Base-by-base conservation (phyloP, 1,140 invertebrate species). In the Ctenoplectra terminalis region DNA sequence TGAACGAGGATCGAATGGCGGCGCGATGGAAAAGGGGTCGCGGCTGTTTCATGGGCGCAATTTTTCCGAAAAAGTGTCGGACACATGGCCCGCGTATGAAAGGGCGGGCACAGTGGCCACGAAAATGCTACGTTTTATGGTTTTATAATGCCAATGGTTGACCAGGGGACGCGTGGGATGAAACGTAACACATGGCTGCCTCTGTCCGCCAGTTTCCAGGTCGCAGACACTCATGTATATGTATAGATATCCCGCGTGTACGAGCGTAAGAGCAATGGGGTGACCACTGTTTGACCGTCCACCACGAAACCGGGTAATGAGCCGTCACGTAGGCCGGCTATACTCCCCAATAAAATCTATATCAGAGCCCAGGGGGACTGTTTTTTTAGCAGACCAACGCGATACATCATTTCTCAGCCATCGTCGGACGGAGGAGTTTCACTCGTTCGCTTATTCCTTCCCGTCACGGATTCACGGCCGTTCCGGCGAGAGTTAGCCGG, bases 111-210 rank as follows among this genome's bases (percentile, higher is more conserved):
- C 70, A 54, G 67, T 60, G 77, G 71, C 56, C 74, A 77, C 82
- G 85, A 87, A 81, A 87, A 87, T 84, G 78, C 67, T 74, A 81
- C 81, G 75, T 85, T 92, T 92, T 92, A 92, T 92, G 91, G 91
- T 92, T 92, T 92, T 92, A 92, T 92, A 92, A 92, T 92, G 81
- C 85, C 89, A 86, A 87, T 87, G 89, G 89, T 90, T 91, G 91
- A 91, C 90, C 90, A 82, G 87, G 74, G 84, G 82, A 67, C 58
- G 87, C 83, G 84, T 87, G 48, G 66, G 81, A 81, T 40, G 86
- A 76, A 75, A 69, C 75, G 90, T 86, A 86, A 91, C 88, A 90
- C 90, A 90, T 91, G 89, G 88, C 89, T 75, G 83, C 78, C 48
- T 75, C 60, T 76, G 58, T 63, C 63, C 69, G 64, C 58, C 75